phyloP scores from a whole-genome alignment of 2,113 vertebrate species.

The Anhinga rufa region DNA sequence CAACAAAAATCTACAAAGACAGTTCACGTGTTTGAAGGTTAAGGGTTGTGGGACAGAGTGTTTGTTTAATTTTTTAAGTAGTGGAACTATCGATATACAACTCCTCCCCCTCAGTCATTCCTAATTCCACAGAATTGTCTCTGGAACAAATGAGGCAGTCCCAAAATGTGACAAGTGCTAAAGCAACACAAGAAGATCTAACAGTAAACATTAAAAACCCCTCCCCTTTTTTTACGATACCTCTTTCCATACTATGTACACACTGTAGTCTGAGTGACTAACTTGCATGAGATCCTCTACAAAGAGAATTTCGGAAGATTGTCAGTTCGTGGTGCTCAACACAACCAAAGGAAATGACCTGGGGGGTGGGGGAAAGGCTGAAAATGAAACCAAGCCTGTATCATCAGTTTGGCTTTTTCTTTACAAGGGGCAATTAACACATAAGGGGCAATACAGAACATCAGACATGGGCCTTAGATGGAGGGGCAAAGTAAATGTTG shows the following conservation, averaged over 20 bases:
- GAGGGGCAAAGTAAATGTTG: not conserved
- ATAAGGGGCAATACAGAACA: not conserved
- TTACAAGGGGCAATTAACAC: not conserved
- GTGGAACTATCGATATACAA: not conserved
- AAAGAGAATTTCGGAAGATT: not conserved
- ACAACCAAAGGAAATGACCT: not conserved
- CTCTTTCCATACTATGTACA: not conserved
- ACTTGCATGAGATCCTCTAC: too few relatives aligned
- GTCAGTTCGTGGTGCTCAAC: not conserved
- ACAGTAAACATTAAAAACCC: not conserved
- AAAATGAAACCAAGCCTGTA: not conserved
- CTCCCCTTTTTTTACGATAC: not conserved
- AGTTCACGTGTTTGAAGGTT: not conserved
- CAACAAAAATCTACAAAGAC: not conserved
- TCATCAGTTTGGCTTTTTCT: not conserved
- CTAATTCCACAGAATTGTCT: not conserved
- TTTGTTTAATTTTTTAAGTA: not conserved
- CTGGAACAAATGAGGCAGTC: not conserved
- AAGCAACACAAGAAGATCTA: not conserved
- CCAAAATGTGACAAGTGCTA: not conserved
- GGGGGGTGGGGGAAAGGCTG: not conserved
- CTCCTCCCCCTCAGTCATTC: rapidly evolving
- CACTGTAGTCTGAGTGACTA: not conserved
- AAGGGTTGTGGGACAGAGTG: not conserved
- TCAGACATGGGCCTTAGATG: not conserved